phyloP scores from a whole-genome alignment of 2,797 vertebrate species.

The Fistularia tabacaria region DNA sequence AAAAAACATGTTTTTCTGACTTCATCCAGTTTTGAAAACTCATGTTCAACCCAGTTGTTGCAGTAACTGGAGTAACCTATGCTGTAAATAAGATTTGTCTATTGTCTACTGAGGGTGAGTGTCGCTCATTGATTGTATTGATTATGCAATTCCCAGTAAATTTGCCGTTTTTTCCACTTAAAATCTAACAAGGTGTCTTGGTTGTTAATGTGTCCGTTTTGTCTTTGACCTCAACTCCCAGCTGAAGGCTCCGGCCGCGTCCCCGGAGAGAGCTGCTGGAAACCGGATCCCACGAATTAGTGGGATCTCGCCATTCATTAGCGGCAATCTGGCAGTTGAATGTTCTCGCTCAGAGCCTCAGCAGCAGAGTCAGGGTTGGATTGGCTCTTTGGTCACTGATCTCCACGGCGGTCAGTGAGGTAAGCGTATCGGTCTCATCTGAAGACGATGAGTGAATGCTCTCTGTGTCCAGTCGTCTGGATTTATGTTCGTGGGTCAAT shows the following conservation, averaged over 20 bases:
- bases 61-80: constrained; percentile 64
- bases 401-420: constrained; percentile 9
- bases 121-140: constrained; percentile 72
- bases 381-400: not conserved
- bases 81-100: constrained; percentile 77
- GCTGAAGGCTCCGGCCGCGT: not conserved
- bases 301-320: no score
- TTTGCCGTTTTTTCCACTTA: constrained; percentile 65
- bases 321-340: no score
- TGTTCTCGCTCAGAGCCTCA: no score
- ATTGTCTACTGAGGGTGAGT: constrained; percentile 54
- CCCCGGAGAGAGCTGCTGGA: no score
- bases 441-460: constrained; percentile 42
- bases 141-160: constrained; percentile 72
- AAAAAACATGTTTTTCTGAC: constrained; percentile 1
- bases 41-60: constrained; percentile 66
- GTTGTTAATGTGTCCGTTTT: constrained; percentile 8
- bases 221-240: not conserved
- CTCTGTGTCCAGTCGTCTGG: constrained; percentile 47
- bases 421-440: constrained; percentile 38
- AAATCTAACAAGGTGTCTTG: constrained; percentile 14
- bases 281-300: no score
- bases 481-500: constrained; percentile 53
- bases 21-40: constrained; percentile 17
- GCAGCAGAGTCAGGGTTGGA: not conserved